These are phyloP conservation scores for Phoxinus dragarum DNA, from an alignment of 2,797 vertebrate genomes.

Conservation along the genomic window DNA sequence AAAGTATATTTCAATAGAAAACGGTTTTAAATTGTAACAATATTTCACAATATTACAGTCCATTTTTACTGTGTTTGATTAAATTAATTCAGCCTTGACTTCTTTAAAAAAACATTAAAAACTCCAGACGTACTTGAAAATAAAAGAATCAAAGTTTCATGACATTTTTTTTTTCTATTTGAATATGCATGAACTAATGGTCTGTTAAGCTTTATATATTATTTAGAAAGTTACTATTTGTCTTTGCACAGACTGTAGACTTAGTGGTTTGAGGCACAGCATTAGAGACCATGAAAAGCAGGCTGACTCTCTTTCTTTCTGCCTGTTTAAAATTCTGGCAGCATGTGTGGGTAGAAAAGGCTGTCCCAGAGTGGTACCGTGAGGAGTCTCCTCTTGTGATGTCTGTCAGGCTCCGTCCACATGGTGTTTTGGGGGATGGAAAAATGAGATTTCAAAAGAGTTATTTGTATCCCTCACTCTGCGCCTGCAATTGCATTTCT, in stretches of 20 bases:
- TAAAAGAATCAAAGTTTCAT: background rate
- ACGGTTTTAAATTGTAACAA: background rate
- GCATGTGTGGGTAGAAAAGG: constrained; percentile 38
- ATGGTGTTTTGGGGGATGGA: constrained; percentile 32
- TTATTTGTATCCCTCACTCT: constrained; percentile 40
- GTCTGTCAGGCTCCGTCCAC: constrained; percentile 38
- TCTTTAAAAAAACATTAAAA: background rate
- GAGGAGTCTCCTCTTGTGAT: constrained; percentile 48
- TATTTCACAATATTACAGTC: background rate
- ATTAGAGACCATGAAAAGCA: constrained; percentile 41
- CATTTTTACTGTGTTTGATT: background rate
- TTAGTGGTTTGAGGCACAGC: constrained; percentile 30
- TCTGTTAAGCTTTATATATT: background rate
- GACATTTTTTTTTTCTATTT: background rate
- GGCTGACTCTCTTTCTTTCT: constrained; percentile 41
- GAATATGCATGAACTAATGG: background rate
- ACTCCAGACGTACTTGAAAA: background rate
- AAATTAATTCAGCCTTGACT: background rate
- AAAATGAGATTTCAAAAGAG: constrained; percentile 31
- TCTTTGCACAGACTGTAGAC: background rate
- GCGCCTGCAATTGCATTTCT: constrained; percentile 24
- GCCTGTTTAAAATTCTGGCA: constrained; percentile 53
- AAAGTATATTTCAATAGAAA: background rate
- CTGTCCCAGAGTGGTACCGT: constrained; percentile 33
- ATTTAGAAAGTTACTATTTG: constrained; percentile 4